These are phyloP conservation scores for Staurois parvus DNA, from an alignment of 2,797 vertebrate species.

Conservation along the genomic window DNA sequence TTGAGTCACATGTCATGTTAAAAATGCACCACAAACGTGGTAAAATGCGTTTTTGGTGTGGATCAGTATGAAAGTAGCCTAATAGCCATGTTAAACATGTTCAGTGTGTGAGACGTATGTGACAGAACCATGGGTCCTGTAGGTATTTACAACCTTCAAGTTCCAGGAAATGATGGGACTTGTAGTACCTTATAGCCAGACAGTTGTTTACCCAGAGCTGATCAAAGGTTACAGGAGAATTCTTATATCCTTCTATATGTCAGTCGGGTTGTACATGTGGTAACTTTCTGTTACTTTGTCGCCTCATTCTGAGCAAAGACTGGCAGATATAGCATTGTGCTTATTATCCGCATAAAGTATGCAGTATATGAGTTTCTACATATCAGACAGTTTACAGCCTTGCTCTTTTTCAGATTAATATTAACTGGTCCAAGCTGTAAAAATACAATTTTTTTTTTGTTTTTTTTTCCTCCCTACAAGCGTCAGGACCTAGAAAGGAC, in stretches of 20 bases:
- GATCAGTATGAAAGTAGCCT: no score
- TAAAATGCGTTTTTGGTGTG: no score
- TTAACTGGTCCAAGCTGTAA: constrained; percentile 68
- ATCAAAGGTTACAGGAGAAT: background rate
- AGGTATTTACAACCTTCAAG: no score
- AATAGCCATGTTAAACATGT: no score
- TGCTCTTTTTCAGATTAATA: constrained; percentile 77
- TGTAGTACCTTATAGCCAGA: background rate
- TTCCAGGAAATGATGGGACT: background rate
- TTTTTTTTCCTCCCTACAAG: constrained; percentile 34
- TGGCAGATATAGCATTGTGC: background rate
- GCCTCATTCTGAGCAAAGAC: background rate
- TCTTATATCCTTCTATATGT: background rate
- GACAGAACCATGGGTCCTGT: no score
- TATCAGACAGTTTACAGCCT: constrained; percentile 68
- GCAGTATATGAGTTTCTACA: constrained; percentile 33
- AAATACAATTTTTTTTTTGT: constrained; percentile 54
- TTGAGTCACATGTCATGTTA: no score
- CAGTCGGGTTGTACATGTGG: background rate
- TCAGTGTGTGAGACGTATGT: no score
- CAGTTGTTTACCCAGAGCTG: background rate
- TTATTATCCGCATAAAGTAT: constrained; percentile 20
- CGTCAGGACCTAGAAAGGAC: constrained; percentile 70
- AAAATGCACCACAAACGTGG: no score
- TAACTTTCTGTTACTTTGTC: background rate